Evolutionary conservation across 2,888 invertebrate species (phyloP).

Genomic region (Linyphia triangularis): DNA sequence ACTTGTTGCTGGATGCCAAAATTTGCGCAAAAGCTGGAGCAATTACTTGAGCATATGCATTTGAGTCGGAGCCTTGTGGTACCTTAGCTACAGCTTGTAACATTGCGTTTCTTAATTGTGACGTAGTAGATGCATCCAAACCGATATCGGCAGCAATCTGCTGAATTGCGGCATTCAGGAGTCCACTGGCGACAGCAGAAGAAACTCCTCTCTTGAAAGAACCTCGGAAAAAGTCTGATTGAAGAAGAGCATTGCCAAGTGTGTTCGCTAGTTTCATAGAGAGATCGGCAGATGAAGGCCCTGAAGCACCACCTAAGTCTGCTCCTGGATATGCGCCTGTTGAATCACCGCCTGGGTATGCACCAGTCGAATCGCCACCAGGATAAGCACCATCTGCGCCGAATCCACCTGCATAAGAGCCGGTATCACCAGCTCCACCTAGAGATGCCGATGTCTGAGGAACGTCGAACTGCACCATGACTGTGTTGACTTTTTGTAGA

Average conservation of each 20-base stretch:
- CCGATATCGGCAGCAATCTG: background rate
- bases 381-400: background rate
- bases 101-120: background rate
- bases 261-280: background rate
- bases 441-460: background rate
- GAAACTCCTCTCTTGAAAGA: background rate
- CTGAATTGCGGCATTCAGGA: background rate
- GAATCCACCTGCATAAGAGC: background rate
- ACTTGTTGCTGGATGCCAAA: background rate
- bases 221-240: background rate
- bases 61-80: background rate
- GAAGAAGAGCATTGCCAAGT: background rate
- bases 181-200: background rate
- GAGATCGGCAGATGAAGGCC: background rate
- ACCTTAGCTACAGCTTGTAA: background rate
- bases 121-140: background rate
- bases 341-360: background rate
- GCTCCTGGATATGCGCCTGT: background rate
- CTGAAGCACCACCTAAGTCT: background rate
- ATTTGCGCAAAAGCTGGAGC: background rate
- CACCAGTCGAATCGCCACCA: background rate
- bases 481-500: background rate
- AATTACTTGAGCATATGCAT: background rate
- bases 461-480: background rate
- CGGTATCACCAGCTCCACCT: background rate